These are phyloP conservation scores for Magallana nippona DNA, from an alignment of 2,888 invertebrate genomes.

Conservation along the genomic window DNA sequence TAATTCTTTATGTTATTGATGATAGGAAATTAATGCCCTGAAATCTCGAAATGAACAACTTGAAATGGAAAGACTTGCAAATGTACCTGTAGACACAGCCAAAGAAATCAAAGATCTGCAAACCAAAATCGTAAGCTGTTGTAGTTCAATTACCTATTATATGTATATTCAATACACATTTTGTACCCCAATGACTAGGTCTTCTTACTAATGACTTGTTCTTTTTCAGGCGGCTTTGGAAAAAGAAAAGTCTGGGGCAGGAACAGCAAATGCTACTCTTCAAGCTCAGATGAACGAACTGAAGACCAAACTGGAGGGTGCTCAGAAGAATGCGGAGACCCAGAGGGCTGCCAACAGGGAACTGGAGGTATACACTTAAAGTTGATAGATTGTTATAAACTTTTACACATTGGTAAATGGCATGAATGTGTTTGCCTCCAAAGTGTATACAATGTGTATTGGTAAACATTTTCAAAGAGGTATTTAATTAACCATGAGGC, in stretches of 20 bases:
- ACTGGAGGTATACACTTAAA: slow-evolving; percentile 63
- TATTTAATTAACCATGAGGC: too few relatives aligned
- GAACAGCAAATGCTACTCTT: slow-evolving; percentile 58
- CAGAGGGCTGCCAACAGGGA: slow-evolving; percentile 68
- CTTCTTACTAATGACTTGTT: background rate
- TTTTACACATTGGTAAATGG: background rate
- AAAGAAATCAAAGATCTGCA: slow-evolving; percentile 74
- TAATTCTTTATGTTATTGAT: background rate
- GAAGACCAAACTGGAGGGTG: slow-evolving; percentile 65
- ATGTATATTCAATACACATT: background rate
- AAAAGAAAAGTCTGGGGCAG: slow-evolving; percentile 65
- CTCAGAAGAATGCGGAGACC: slow-evolving; percentile 67
- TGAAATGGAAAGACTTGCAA: slow-evolving; percentile 71
- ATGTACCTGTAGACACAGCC: slow-evolving; percentile 73
- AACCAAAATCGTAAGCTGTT: slow-evolving; percentile 70
- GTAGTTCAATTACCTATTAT: background rate
- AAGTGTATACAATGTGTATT: too few relatives aligned
- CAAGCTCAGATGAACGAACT: slow-evolving; percentile 68
- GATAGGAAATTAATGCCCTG: slow-evolving; percentile 61
- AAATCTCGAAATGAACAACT: slow-evolving; percentile 66
- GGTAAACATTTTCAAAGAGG: too few relatives aligned
- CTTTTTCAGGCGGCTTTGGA: slow-evolving; percentile 59
- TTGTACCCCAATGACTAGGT: too few relatives aligned
- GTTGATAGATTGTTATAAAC: too few relatives aligned
- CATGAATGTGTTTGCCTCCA: background rate